Conservation (phyloP, 2,888 invertebrate species). For the Eilema caniola region DNA sequence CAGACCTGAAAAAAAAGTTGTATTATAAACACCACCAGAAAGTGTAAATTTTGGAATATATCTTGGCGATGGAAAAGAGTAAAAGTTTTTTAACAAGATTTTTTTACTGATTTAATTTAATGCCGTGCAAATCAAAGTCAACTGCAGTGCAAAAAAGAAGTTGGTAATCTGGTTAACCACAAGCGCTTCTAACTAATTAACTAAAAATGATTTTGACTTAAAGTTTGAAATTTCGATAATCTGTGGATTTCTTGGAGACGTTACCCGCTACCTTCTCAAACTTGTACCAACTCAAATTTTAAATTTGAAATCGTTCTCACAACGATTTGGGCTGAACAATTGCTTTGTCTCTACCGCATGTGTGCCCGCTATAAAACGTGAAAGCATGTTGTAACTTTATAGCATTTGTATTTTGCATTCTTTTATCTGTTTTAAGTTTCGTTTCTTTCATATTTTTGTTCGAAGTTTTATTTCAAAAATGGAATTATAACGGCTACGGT, state of each 20-base stretch:
- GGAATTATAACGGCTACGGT: not conserved
- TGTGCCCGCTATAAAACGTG: slow-evolving; percentile 54
- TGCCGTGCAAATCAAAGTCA: too few relatives aligned
- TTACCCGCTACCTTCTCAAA: slow-evolving; percentile 26
- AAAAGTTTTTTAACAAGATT: too few relatives aligned
- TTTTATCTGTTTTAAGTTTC: slow-evolving; percentile 32
- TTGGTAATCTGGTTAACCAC: too few relatives aligned
- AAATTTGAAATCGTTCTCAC: slow-evolving; percentile 60
- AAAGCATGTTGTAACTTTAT: slow-evolving; percentile 46
- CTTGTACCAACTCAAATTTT: slow-evolving; percentile 38
- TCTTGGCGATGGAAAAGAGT: too few relatives aligned
- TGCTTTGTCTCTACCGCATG: slow-evolving; percentile 57
- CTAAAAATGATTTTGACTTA: too few relatives aligned
- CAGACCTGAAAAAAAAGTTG: not conserved
- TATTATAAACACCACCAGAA: not conserved
- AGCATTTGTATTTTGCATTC: slow-evolving; percentile 45
- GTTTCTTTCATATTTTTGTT: slow-evolving; percentile 27
- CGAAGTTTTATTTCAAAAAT: slow-evolving; percentile 17
- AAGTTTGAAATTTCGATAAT: too few relatives aligned
- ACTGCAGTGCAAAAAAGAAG: too few relatives aligned
- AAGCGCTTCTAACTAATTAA: too few relatives aligned
- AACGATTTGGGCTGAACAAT: slow-evolving; percentile 51
- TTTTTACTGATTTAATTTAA: too few relatives aligned
- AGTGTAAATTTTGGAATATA: too few relatives aligned
- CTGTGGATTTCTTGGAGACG: not conserved